A percentile compares a stretch with the other conserved stretches of the same genome.
phyloP scores from a whole-genome alignment of 2,113 vertebrate genomes.

The Limnothrissa miodon region DNA sequence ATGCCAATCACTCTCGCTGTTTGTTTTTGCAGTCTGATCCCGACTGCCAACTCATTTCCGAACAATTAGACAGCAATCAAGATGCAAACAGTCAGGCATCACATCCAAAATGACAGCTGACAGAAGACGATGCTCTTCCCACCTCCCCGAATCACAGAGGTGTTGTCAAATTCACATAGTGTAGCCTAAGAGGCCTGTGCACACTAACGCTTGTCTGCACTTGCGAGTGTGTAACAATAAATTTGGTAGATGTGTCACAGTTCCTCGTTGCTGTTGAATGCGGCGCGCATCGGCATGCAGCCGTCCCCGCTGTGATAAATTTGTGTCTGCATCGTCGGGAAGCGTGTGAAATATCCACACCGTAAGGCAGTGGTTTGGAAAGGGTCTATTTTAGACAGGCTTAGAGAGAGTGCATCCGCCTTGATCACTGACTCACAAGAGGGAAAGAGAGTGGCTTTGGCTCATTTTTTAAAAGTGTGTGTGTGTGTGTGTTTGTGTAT shows the following conservation, averaged over 20 bases:
- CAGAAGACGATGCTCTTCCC: not conserved
- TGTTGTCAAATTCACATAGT: not conserved
- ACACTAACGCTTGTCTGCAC: not conserved
- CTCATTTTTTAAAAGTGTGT: not conserved
- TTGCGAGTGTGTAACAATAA: not conserved
- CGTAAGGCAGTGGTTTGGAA: constrained; percentile 42
- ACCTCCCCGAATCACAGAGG: not conserved
- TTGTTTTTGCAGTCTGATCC: constrained; percentile 25
- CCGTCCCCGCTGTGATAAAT: constrained; percentile 44
- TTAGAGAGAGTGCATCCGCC: constrained; percentile 43
- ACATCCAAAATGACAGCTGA: constrained; percentile 12
- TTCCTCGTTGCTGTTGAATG: not conserved
- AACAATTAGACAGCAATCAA: constrained; percentile 41
- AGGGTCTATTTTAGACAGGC: constrained; percentile 50
- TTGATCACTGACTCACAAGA: constrained; percentile 49
- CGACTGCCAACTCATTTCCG: constrained; percentile 39
- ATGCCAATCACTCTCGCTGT: constrained; percentile 29
- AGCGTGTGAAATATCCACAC: constrained; percentile 32
- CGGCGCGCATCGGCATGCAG: constrained; percentile 24
- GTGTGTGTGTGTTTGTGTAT: not conserved
- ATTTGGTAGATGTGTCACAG: not conserved
- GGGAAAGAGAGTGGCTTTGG: constrained; percentile 32
- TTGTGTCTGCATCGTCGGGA: constrained; percentile 35
- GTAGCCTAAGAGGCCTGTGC: not conserved
- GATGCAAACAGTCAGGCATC: not conserved